Evolutionary conservation across 2,888 invertebrate genomes (phyloP).

Genomic region (Bugula neritina): DNA sequence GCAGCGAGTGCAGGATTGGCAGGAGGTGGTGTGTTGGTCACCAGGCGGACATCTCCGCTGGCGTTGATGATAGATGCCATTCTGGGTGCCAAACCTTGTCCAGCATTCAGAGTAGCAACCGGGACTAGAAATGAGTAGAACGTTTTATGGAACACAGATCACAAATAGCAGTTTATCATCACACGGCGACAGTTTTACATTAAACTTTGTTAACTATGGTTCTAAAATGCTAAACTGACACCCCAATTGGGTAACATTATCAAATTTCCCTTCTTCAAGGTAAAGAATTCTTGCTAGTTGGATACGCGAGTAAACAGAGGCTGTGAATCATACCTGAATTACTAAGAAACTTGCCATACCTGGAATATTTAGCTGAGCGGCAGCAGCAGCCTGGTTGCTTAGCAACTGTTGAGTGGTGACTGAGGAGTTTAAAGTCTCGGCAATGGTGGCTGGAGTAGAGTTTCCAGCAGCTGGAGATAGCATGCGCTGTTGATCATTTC

Average conservation of each 20-base stretch:
- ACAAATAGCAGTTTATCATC: too few relatives aligned
- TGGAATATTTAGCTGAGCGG: too few relatives aligned
- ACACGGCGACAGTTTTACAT: too few relatives aligned
- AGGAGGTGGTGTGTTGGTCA: background rate
- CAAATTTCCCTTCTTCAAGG: background rate
- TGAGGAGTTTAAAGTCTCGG: background rate
- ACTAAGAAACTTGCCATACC: too few relatives aligned
- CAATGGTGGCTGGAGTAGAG: background rate
- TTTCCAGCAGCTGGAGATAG: background rate
- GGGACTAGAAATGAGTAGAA: constrained; percentile 16
- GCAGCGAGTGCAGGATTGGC: background rate
- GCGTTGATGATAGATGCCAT: constrained; percentile 17
- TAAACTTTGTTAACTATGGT: too few relatives aligned
- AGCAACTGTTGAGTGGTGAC: background rate
- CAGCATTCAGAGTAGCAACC: constrained; percentile 13
- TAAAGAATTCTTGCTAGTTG: too few relatives aligned
- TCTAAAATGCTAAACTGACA: background rate
- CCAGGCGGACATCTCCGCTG: background rate
- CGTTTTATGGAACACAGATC: too few relatives aligned
- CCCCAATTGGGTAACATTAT: background rate
- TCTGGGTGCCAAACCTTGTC: background rate
- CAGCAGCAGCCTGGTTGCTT: background rate
- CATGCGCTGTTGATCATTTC: background rate
- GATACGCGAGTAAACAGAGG: too few relatives aligned
- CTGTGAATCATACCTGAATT: too few relatives aligned